phyloP scores from a whole-genome alignment of 2,797 vertebrate species.

The Scolopax rusticola region DNA sequence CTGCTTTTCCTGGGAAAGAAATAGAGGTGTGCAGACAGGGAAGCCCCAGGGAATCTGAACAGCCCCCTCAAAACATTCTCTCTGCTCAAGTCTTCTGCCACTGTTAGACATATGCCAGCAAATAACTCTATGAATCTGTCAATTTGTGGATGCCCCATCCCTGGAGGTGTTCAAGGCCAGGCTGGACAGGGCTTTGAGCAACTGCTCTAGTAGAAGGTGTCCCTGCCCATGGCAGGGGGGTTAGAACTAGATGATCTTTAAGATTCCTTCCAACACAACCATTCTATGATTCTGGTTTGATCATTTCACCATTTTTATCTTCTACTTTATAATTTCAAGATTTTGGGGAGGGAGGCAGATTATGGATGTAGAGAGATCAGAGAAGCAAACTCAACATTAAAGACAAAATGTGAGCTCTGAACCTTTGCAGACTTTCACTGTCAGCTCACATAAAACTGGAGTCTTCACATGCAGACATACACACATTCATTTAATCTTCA shows the following conservation, averaged over 20 bases:
- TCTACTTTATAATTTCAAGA: not conserved
- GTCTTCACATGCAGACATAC: not conserved
- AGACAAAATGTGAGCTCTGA: not conserved
- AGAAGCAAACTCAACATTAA: not conserved
- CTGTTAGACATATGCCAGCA: not conserved
- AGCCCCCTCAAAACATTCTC: not conserved
- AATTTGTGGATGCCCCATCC: not conserved
- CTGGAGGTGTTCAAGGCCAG: not conserved
- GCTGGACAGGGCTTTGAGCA: not conserved
- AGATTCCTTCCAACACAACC: not conserved
- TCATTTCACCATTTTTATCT: not conserved
- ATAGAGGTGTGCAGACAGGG: rapidly evolving
- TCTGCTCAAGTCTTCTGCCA: not conserved
- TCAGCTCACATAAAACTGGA: not conserved
- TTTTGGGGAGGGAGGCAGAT: not conserved
- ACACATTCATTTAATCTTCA: not conserved
- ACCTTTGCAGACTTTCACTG: not conserved
- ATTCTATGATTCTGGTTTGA: not conserved
- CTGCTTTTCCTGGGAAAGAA: not conserved
- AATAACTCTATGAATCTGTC: not conserved
- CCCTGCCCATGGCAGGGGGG: not conserved
- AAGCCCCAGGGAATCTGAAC: not conserved
- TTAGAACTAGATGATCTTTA: not conserved
- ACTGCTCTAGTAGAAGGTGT: not conserved
- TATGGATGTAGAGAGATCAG: not conserved